Conservation (phyloP, 2,888 invertebrate species). For the Altica lythri region DNA sequence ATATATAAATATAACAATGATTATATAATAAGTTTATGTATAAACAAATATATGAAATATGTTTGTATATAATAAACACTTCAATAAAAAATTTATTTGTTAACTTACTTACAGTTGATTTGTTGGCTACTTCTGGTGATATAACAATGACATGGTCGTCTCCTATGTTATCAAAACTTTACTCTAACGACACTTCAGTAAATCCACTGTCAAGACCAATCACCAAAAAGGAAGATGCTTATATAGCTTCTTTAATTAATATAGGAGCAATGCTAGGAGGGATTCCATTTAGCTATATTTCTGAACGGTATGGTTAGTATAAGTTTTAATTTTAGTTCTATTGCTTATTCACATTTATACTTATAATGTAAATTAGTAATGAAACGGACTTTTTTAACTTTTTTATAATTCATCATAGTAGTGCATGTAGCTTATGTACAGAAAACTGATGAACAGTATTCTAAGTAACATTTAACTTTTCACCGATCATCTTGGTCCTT, state of each 20-base stretch:
- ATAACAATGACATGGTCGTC: constrained; percentile 47
- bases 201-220: constrained; percentile 53
- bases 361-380: too few species aligned
- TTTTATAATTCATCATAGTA: too few species aligned
- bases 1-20: too few species aligned
- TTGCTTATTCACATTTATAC: neutral
- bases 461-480: too few species aligned
- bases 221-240: constrained; percentile 55
- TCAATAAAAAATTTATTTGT: too few species aligned
- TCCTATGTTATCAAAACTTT: constrained; percentile 44
- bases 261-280: constrained; percentile 66
- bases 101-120: constrained; percentile 39
- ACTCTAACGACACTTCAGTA: constrained; percentile 40
- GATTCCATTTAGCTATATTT: constrained; percentile 67
- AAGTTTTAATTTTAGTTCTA: neutral
- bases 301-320: constrained; percentile 61
- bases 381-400: too few species aligned
- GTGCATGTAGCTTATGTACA: too few species aligned
- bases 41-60: too few species aligned
- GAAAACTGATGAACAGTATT: too few species aligned
- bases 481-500: too few species aligned
- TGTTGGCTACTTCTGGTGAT: constrained; percentile 46
- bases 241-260: constrained; percentile 60
- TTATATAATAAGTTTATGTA: too few species aligned
- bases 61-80: too few species aligned